Base-by-base conservation (phyloP, 2,113 vertebrate genomes). In the Orientallactaga bullata region DNA sequence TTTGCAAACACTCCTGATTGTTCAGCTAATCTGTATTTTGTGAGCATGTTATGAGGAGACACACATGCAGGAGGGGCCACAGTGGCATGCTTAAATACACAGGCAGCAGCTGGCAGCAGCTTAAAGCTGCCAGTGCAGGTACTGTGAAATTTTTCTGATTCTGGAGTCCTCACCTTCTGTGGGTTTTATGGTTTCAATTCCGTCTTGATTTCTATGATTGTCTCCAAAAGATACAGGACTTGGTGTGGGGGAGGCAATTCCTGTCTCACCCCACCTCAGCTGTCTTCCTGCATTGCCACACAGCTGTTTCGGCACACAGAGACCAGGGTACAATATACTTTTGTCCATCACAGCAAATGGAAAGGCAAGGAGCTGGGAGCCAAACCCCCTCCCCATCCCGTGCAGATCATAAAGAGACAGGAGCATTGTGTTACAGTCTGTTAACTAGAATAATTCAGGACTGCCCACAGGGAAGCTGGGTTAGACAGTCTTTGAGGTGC, bases 11-110 rank as follows among this genome's bases (percentile, higher is more conserved):
- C 94, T 97, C 95, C 30, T 95, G 96, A 97, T 96, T 97, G 97
- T 97, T 98, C 97, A 95, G 97, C 95, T 98, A 94, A 98, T 98
- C 97, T 98, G 98, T 98, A 98, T 98, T 98, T 98, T 98, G 96
- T 97, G 97, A 97, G 97, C 95, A 95, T 58, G 78, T 97, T 97
- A 97, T 90, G 96, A 96, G 98, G 89, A 93, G 96, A 97, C 97
- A 91, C 95, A 94, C n/a, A 88, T 79, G 85, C 51, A 58, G 97
- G 96, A 91, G 81, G 96, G 80, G 94, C 96, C 97, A 92, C 94
- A 92, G 98, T 96, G 97, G 97, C 98, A 97, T 86, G 91, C 97
- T 98, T 98, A 98, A 97, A 97, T 96, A 97, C 88, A 97, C 96
- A 94, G 96, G 95, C 95, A 90, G 97, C 96, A 93, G 91, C 97